Evolutionary conservation across 2,113 vertebrate genomes (phyloP).

Genomic region (Eulemur macaco): DNA sequence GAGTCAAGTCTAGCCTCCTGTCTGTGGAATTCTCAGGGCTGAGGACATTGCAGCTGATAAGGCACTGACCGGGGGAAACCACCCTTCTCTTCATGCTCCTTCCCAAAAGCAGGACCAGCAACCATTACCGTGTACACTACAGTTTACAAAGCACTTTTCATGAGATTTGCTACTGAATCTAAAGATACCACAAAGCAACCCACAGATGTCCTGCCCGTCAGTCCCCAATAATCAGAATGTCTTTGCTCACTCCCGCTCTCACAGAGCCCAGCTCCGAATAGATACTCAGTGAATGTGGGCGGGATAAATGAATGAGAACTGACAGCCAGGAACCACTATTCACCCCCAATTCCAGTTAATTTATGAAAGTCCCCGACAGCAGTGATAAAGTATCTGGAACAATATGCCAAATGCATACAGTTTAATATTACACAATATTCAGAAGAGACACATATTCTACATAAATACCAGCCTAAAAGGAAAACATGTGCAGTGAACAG

Average conservation of each 20-base stretch:
- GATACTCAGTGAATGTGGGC: background rate
- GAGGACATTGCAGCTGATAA: background rate
- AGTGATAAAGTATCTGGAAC: background rate
- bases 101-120: background rate
- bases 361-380: background rate
- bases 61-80: background rate
- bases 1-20: background rate
- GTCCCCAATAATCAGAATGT: background rate
- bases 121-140: background rate
- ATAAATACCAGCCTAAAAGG: slow-evolving; percentile 28
- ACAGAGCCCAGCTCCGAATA: background rate
- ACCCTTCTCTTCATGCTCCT: background rate
- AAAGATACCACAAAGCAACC: background rate
- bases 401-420: background rate
- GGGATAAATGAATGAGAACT: background rate
- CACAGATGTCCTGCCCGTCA: background rate
- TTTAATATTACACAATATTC: background rate
- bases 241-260: background rate
- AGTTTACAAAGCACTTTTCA: background rate
- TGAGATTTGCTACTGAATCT: background rate
- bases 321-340: background rate
- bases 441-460: background rate
- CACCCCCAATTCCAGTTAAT: background rate
- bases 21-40: background rate
- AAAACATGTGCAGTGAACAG: slow-evolving; percentile 14